Percentiles rank a stretch among this genome's conserved stretches.
phyloP scores from a whole-genome alignment of 2,113 vertebrate genomes.

The Nestor notabilis region DNA sequence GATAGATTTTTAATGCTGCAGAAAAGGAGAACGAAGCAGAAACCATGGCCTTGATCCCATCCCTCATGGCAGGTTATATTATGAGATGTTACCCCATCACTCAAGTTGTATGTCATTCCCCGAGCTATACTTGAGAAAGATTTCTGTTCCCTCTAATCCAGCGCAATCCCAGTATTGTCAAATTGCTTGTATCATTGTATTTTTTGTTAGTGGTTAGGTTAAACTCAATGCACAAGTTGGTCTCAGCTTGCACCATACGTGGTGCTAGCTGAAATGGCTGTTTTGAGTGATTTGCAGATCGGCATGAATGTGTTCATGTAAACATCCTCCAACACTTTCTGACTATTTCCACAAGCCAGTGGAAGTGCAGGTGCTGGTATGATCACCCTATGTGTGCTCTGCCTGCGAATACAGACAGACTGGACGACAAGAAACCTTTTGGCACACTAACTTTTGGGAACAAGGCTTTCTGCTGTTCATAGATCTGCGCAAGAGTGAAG shows the following conservation, averaged over 20 bases:
- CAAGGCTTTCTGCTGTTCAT: background rate
- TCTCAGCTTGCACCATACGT: background rate
- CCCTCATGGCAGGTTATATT: background rate
- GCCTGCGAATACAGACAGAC: background rate
- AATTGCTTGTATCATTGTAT: background rate
- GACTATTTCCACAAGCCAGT: background rate
- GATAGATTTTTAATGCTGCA: background rate
- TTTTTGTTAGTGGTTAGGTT: background rate
- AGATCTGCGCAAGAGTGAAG: background rate
- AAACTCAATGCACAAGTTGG: background rate
- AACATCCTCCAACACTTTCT: background rate
- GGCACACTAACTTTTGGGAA: background rate
- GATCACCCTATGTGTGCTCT: background rate
- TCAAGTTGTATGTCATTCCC: background rate
- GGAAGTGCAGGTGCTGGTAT: background rate
- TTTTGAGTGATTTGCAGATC: background rate
- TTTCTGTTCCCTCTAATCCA: background rate
- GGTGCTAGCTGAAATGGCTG: background rate
- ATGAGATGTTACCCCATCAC: fast-evolving
- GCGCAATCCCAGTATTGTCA: background rate
- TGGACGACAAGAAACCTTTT: background rate
- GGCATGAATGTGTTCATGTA: background rate
- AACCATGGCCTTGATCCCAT: background rate
- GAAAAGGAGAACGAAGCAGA: background rate
- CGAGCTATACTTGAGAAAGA: background rate